Conservation (phyloP, 37 sponge, comb jelly and placozoan species). For the Tethya wilhelma region DNA sequence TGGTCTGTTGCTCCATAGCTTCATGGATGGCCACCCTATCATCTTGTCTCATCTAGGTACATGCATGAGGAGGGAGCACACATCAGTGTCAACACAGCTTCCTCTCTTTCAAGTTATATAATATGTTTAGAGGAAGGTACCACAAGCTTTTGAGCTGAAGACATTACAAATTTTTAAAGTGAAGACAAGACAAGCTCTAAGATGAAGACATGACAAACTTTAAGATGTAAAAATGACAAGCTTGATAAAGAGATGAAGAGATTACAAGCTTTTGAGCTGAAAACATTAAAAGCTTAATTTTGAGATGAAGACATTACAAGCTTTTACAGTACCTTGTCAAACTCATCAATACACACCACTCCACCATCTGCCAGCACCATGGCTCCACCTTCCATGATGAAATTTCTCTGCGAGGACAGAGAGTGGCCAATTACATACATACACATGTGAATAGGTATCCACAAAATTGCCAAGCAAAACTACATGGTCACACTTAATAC, state of each 20-base stretch:
- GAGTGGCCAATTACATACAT: no score
- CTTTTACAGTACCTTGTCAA: slow-evolving; percentile 91
- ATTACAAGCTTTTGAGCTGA: neutral
- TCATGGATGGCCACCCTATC: slow-evolving; percentile 99
- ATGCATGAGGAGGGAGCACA: neutral
- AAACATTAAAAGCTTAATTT: neutral
- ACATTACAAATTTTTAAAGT: neutral
- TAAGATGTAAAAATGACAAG: neutral
- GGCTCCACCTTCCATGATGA: slow-evolving; percentile 99
- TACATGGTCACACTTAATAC: no score
- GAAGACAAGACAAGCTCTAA: neutral
- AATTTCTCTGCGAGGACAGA: slow-evolving; percentile 65
- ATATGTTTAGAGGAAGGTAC: neutral
- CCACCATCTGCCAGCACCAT: slow-evolving; percentile 99
- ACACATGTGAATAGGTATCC: no score
- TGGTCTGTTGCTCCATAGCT: slow-evolving; percentile 99
- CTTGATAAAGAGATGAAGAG: neutral
- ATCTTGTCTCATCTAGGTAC: slow-evolving; percentile 92
- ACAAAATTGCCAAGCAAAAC: no score
- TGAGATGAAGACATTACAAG: neutral
- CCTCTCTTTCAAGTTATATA: neutral
- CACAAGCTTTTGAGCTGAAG: neutral
- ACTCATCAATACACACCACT: slow-evolving; percentile 99
- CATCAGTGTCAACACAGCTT: neutral
- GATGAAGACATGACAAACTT: neutral